Conservation (phyloP, 2,888 invertebrate genomes). For the Nephrocerus scutellatus region DNA sequence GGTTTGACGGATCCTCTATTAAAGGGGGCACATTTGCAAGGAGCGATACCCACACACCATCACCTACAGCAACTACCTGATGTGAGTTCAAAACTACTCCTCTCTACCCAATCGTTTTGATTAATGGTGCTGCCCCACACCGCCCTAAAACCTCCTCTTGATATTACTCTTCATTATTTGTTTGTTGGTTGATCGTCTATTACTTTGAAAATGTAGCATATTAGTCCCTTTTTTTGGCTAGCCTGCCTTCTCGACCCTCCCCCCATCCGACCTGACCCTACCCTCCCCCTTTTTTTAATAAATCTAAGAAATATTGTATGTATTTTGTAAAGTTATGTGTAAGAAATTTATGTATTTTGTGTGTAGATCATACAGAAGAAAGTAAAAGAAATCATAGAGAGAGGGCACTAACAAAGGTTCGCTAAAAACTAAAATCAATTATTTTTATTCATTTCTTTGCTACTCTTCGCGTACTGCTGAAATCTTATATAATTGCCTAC, state of each 20-base stretch:
- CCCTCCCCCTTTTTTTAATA: not conserved
- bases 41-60: conserved; percentile 48
- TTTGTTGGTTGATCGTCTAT: not conserved
- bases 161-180: conserved; percentile 8
- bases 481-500: too few relatives aligned
- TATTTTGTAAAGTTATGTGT: too few relatives aligned
- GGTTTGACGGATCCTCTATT: conserved; percentile 49
- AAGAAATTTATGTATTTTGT: too few relatives aligned
- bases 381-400: too few relatives aligned
- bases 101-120: conserved; percentile 30
- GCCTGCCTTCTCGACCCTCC: not conserved
- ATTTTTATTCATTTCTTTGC: too few relatives aligned
- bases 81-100: conserved; percentile 41
- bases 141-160: conserved; percentile 23
- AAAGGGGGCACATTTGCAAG: conserved; percentile 49
- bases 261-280: not conserved
- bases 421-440: too few relatives aligned
- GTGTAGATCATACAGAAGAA: too few relatives aligned
- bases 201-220: conserved; percentile 12
- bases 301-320: conserved; percentile 16
- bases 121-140: conserved; percentile 37
- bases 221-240: conserved; percentile 22
- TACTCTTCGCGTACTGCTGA: too few relatives aligned
- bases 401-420: too few relatives aligned
- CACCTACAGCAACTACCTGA: conserved; percentile 49